Evolutionary conservation across 2,888 invertebrate species (phyloP).

Genomic region (Geotrupes spiniger): DNA sequence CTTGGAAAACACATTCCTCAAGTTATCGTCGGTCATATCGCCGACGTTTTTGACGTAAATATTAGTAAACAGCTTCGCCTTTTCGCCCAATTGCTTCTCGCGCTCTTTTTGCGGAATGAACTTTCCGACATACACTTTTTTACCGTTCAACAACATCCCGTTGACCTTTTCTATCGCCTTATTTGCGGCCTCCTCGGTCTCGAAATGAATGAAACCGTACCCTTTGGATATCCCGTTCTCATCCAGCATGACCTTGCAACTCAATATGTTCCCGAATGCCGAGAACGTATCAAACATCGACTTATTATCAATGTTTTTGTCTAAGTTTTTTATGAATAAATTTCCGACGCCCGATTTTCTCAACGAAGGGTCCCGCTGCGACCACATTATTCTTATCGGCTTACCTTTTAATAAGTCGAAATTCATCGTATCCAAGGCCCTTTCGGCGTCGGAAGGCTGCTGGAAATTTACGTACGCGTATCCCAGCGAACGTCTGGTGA

Average conservation of each 20-base stretch:
- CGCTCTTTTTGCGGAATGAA: constrained; percentile 97
- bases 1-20: constrained; percentile 85
- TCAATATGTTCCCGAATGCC: constrained; percentile 97
- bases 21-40: constrained; percentile 83
- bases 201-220: constrained; percentile 98
- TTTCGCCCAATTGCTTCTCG: constrained; percentile 94
- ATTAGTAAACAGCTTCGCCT: constrained; percentile 93
- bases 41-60: constrained; percentile 99
- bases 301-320: constrained; percentile 98
- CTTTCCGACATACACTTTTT: constrained; percentile 97
- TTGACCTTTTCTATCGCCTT: constrained; percentile 98
- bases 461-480: constrained; percentile 99
- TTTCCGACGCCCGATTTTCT: constrained; percentile 98
- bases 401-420: constrained; percentile 96
- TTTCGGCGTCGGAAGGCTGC: constrained; percentile 97
- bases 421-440: constrained; percentile 99
- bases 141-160: constrained; percentile 96
- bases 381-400: constrained; percentile 99
- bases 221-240: constrained; percentile 92
- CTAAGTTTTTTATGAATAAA: constrained; percentile 98
- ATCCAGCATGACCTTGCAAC: constrained; percentile 97
- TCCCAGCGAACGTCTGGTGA: constrained; percentile 94
- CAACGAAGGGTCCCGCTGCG: constrained; percentile 96
- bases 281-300: constrained; percentile 99
- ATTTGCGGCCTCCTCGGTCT: constrained; percentile 95